Evolutionary conservation across 35 echinoderm and acorn worm species (phyloP).

Genomic region (Diadema setosum): DNA sequence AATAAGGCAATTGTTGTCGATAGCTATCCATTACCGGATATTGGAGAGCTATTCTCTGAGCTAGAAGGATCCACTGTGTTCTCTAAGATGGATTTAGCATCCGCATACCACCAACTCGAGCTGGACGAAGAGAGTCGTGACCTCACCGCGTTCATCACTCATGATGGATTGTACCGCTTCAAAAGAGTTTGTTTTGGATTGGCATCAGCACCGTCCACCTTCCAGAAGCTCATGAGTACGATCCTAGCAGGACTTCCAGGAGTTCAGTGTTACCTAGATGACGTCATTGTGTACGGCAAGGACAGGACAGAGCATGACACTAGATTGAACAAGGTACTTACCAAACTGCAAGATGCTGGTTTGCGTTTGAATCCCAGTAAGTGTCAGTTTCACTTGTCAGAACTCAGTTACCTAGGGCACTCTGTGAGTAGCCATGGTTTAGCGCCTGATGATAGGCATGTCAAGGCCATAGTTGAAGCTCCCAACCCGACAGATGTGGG

Average conservation of each 20-base stretch:
- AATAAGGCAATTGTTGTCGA: slow-evolving; percentile 52
- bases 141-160: slow-evolving; percentile 59
- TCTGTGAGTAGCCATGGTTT: slow-evolving; percentile 15
- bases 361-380: slow-evolving; percentile 53
- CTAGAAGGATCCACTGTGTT: slow-evolving; percentile 35
- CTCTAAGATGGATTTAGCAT: slow-evolving; percentile 53
- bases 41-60: slow-evolving; percentile 57
- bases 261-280: slow-evolving; percentile 64
- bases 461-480: slow-evolving; percentile 20
- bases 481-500: neutral
- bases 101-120: slow-evolving; percentile 59
- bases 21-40: slow-evolving; percentile 58
- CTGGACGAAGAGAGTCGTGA: slow-evolving; percentile 27
- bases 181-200: slow-evolving; percentile 60
- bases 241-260: slow-evolving; percentile 32
- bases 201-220: slow-evolving; percentile 52
- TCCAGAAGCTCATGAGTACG: slow-evolving; percentile 45
- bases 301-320: slow-evolving; percentile 36
- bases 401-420: slow-evolving; percentile 38
- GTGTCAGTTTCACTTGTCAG: slow-evolving; percentile 33
- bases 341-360: neutral
- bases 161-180: slow-evolving; percentile 44
- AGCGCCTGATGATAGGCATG: slow-evolving; percentile 6
- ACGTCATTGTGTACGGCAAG: slow-evolving; percentile 55
- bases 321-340: slow-evolving; percentile 28